A percentile compares a stretch with the other conserved stretches of the same genome.
Conservation (phyloP, 2,888 invertebrate genomes). For the Noctua fimbriata region DNA sequence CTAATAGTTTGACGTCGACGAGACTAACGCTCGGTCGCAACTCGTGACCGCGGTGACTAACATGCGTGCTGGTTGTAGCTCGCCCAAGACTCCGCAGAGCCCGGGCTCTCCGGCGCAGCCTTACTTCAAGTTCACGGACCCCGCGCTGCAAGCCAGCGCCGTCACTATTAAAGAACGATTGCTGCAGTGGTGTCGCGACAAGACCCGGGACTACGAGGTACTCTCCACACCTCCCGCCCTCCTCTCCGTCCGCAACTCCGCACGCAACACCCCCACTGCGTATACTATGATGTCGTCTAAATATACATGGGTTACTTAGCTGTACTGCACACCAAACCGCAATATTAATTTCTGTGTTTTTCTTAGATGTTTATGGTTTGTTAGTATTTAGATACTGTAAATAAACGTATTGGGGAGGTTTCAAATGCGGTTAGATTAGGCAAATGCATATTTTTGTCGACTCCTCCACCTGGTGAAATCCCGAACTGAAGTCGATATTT, state of each 20-base stretch:
- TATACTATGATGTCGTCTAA: slow-evolving; percentile 49
- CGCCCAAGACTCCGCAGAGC: slow-evolving; percentile 93
- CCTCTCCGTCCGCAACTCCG: slow-evolving; percentile 52
- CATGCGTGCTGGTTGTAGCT: slow-evolving; percentile 91
- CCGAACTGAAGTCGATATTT: slow-evolving; percentile 29
- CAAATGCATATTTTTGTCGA: slow-evolving; percentile 71
- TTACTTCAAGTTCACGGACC: slow-evolving; percentile 97
- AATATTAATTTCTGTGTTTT: slow-evolving; percentile 5
- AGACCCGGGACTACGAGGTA: slow-evolving; percentile 99
- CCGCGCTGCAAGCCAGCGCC: slow-evolving; percentile 97
- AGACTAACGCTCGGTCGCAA: slow-evolving; percentile 66
- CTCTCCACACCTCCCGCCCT: slow-evolving; percentile 74
- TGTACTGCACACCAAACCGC: slow-evolving; percentile 35
- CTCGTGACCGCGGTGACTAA: slow-evolving; percentile 78
- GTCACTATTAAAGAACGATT: slow-evolving; percentile 99
- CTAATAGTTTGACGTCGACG: slow-evolving; percentile 71
- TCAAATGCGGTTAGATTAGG: slow-evolving; percentile 61
- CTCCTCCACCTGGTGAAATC: slow-evolving; percentile 43
- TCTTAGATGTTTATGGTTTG: slow-evolving; percentile 10
- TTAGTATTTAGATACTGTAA: slow-evolving; percentile 25
- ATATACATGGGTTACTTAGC: slow-evolving; percentile 28
- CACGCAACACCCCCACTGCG: slow-evolving; percentile 71
- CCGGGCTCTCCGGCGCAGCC: slow-evolving; percentile 92
- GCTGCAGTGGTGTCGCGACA: slow-evolving; percentile 99
- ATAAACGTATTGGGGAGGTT: slow-evolving; percentile 74